Conservation (phyloP, 2,113 vertebrate genomes). For the Pygoscelis antarcticus region DNA sequence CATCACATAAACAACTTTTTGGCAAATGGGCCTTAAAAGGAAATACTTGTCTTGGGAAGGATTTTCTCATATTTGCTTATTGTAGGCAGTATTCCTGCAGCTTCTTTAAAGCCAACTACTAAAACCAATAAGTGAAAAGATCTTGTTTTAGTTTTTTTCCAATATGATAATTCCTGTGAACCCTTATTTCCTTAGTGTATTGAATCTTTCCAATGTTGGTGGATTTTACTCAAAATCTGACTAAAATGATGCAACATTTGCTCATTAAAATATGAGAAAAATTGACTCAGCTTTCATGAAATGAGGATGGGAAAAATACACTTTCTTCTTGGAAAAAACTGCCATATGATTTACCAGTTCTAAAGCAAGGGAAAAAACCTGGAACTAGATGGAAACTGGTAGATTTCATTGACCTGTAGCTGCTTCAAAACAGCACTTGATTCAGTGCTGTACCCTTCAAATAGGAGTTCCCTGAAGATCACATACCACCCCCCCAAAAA, state of each 20-base stretch:
- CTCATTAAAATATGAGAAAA: neutral
- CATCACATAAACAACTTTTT: neutral
- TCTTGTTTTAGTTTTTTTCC: neutral
- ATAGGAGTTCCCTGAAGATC: neutral
- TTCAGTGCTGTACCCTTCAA: neutral
- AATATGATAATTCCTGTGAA: neutral
- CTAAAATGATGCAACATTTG: neutral
- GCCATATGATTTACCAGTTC: neutral
- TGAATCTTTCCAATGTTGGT: neutral
- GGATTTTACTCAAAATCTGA: neutral
- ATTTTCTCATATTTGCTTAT: neutral
- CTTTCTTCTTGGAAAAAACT: neutral
- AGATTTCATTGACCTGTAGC: neutral
- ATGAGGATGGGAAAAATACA: neutral
- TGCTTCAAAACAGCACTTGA: neutral
- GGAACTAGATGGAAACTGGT: neutral
- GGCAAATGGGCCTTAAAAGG: neutral
- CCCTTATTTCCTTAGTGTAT: neutral
- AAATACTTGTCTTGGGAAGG: neutral
- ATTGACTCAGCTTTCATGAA: neutral
- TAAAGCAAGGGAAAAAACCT: neutral
- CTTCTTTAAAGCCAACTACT: neutral
- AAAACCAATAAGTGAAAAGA: neutral
- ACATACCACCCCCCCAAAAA: rapidly evolving
- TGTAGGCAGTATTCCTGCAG: neutral